phyloP scores from a whole-genome alignment of 64 coral and sea anemone species.

The Porites lutea region DNA sequence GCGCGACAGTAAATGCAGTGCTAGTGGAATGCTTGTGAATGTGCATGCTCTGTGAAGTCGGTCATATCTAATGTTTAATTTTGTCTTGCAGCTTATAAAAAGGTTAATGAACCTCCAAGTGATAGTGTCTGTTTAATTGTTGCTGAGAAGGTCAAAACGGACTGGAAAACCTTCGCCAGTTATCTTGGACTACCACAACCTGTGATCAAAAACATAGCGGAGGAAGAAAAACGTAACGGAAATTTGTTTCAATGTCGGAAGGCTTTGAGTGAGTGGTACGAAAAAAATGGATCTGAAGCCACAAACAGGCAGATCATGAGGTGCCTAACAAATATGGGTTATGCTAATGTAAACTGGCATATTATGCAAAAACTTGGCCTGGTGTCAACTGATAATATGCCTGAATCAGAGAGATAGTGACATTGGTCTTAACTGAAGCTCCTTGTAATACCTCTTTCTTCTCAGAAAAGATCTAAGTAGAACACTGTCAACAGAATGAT shows the following conservation, averaged over 20 bases:
- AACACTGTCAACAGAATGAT: too few relatives aligned
- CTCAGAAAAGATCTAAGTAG: neutral
- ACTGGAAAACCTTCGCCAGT: constrained; percentile 9
- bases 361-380: constrained; percentile 32
- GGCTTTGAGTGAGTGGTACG: neutral
- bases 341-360: constrained; percentile 12
- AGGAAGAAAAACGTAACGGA: neutral
- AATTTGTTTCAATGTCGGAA: neutral
- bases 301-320: neutral
- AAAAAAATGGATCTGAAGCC: neutral
- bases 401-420: neutral
- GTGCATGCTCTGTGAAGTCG: too few relatives aligned
- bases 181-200: neutral
- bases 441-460: neutral
- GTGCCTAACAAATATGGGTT: constrained; percentile 34
- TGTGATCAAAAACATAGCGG: neutral
- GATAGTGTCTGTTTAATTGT: neutral
- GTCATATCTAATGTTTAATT: too few relatives aligned
- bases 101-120: neutral
- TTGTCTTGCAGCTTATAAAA: neutral
- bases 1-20: too few relatives aligned
- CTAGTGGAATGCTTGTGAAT: too few relatives aligned
- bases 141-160: neutral
- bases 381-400: neutral
- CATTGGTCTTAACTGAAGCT: neutral